Percentiles rank a stretch among this genome's conserved stretches.
phyloP scores from a whole-genome alignment of 2,797 vertebrate species.

The Podargus strigoides region DNA sequence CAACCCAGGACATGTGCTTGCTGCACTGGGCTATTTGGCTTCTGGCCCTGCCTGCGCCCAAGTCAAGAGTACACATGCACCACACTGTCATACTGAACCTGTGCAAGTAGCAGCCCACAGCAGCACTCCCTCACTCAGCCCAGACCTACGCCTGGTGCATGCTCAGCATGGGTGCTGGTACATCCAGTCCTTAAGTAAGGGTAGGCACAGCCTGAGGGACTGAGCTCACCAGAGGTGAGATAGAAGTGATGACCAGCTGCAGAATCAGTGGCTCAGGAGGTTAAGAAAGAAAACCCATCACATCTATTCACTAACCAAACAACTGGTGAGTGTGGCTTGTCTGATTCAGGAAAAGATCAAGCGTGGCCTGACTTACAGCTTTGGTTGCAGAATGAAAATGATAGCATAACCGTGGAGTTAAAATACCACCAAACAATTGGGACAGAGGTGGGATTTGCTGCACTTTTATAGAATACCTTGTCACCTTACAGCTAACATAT shows the following conservation, averaged over 20 bases:
- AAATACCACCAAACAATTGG: background rate
- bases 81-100: background rate
- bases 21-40: background rate
- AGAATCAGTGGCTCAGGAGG: background rate
- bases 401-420: background rate
- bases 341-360: background rate
- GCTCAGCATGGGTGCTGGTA: background rate
- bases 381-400: no score
- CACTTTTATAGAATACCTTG: background rate
- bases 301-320: background rate
- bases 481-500: background rate
- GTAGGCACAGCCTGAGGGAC: background rate
- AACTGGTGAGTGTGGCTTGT: background rate
- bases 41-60: background rate
- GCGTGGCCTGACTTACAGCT: background rate
- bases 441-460: background rate
- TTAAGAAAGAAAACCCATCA: background rate
- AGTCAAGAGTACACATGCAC: background rate
- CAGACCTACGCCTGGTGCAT: background rate
- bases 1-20: background rate
- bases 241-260: background rate
- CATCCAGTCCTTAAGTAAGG: background rate
- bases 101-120: fast-evolving
- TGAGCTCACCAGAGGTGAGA: background rate
- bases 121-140: background rate